Evolutionary conservation across 2,797 vertebrate species (phyloP), one percentile per base, ranked within the genome.

Genomic region (Peromyscus eremicus): DNA sequence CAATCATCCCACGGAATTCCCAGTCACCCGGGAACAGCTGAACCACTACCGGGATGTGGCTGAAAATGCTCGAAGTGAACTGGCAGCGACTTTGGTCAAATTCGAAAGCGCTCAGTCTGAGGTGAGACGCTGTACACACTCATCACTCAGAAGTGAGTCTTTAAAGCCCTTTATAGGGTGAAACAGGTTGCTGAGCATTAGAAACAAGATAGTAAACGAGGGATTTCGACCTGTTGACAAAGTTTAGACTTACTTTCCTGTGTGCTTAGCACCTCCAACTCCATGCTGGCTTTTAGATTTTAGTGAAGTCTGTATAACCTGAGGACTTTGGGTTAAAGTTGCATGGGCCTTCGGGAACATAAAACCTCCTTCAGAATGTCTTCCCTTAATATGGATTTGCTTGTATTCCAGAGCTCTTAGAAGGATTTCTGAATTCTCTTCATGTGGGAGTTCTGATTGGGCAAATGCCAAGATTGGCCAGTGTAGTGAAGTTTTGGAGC

Each of bases 11-110:
- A 93, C 94, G 98, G 98, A 99, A 93, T 97, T 97, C 86, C 97
- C 98, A 0, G 95, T 98, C 82, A 94, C 98, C 64, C 98, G 98
- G 96, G 99, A 99, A 91, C 98, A 98, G 40, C 97, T 99, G 94
- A 98, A 98, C 94, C 98, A 92, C 92, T 99, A 99, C 96, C 98
- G 98, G 96, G 97, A 98, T 97, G 97, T 98, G 91, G 98, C 99
- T 16, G 99, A 99, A 98, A 98, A 97, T 19, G 98, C 98, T 62
- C 98, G 97, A n/a, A 99, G 99, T 96, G 99, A 99, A 89, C 98
- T 99, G 57, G 99, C 99, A 29, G 99, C 98, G 1, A 98, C 99
- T 86, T 97, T 98, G 77, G 98, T 99, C 96, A 99, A 99, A 97
- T 98, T 98, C 88, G 98, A 98, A 88, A 98, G 82, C 90, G 97